Evolutionary conservation across 2,113 vertebrate genomes (phyloP).

Genomic region (Cinclus cinclus): DNA sequence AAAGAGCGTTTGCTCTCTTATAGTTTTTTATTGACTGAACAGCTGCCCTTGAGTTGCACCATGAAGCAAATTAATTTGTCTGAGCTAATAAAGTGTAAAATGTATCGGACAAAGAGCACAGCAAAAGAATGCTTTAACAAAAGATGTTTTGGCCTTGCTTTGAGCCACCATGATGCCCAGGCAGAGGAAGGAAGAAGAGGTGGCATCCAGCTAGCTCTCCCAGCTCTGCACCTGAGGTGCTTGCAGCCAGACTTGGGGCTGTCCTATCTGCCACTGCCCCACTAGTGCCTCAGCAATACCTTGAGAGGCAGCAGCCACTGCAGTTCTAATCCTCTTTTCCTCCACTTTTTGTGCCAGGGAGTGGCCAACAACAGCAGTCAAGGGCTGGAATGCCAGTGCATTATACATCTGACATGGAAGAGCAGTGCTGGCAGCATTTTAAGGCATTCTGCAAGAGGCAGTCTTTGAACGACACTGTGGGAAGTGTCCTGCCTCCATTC

Average conservation of each 20-base stretch:
- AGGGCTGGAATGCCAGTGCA: neutral
- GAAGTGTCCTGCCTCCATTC: neutral
- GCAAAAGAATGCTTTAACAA: neutral
- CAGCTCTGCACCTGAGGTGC: neutral
- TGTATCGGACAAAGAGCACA: neutral
- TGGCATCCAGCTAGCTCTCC: neutral
- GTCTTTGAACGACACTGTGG: accelerated
- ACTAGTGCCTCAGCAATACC: neutral
- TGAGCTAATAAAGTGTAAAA: neutral
- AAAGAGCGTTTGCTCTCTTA: neutral
- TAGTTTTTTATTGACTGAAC: neutral
- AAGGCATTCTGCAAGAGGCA: neutral
- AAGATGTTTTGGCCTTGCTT: neutral
- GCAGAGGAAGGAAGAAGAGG: neutral
- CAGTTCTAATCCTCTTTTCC: neutral
- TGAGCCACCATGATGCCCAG: neutral
- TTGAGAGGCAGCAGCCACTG: neutral
- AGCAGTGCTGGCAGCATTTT: neutral
- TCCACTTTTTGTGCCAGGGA: neutral
- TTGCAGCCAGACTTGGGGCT: neutral
- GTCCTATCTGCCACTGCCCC: neutral
- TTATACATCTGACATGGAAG: neutral
- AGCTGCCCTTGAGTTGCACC: neutral
- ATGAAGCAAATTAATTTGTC: neutral
- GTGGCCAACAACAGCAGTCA: neutral